These are phyloP conservation scores for Smittia sp. DNA, from an alignment of 2,888 invertebrate species.

Conservation along the genomic window DNA sequence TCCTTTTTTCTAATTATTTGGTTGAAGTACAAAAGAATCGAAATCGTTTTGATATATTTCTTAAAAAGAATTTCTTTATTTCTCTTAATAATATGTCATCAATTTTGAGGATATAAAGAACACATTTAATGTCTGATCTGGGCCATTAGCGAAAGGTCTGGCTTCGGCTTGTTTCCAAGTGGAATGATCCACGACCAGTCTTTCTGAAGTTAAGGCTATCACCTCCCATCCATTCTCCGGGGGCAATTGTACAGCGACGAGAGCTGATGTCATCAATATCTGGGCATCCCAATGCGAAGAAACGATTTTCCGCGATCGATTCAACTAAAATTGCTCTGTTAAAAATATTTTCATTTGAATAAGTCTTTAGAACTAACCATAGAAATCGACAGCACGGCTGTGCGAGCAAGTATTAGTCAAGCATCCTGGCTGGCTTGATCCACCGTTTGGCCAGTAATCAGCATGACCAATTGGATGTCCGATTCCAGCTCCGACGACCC, in stretches of 20 bases:
- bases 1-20: too few relatives aligned
- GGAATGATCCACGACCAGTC: background rate
- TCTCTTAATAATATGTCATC: too few relatives aligned
- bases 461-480: slow-evolving; percentile 49
- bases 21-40: too few relatives aligned
- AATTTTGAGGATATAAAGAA: too few relatives aligned
- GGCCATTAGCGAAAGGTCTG: slow-evolving; percentile 6
- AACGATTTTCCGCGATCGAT: slow-evolving; percentile 19
- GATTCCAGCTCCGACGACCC: slow-evolving; percentile 46
- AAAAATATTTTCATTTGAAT: too few relatives aligned
- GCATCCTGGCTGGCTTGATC: slow-evolving; percentile 51
- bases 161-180: slow-evolving; percentile 11
- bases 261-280: background rate
- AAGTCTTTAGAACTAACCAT: slow-evolving; percentile 43
- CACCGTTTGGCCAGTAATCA: slow-evolving; percentile 53
- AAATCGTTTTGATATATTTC: too few relatives aligned
- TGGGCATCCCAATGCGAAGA: background rate
- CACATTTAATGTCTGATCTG: background rate
- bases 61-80: too few relatives aligned
- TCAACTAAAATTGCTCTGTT: slow-evolving; percentile 40
- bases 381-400: slow-evolving; percentile 49
- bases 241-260: background rate
- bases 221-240: slow-evolving; percentile 20
- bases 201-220: slow-evolving; percentile 1
- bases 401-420: slow-evolving; percentile 47